Base-by-base conservation (phyloP, 1,140 invertebrate species). In the Drosophila pectinifera region DNA sequence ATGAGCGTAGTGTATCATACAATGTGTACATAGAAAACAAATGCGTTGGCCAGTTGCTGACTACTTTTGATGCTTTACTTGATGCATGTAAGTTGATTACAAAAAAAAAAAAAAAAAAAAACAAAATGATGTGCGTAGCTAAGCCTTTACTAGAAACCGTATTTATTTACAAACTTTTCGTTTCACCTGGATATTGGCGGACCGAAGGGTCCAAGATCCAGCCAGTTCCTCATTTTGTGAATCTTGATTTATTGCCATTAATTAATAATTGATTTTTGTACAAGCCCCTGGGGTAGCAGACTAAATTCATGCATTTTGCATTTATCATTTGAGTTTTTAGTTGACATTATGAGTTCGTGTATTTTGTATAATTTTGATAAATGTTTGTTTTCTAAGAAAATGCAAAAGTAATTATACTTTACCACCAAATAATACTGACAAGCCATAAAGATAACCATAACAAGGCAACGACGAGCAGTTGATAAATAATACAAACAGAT, bases 201-300 rank as follows among this genome's bases (percentile, higher is more conserved):
- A 39, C 62, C 16, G 64, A 64, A 36, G 41, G 36, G 20, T 56
- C 61, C 24, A 26, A 38, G 14, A 38, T 26, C 55, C 49, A 43
- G 34, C 64, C 45, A 68, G 18, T 39, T 48, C 22, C 51, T 70
- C 31, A 57, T 70, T 70, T 75, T 58, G 54, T 42, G 55, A 45
- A 41, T 36, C 55, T 26, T 46, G 16, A 28, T 73, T 82, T 81
- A 18, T 61, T 73, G 41, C 43, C 48, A 74, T 80, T 57, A 31
- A 69, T 69, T 69, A 34, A 70, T 69, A 41, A 70, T 70, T 72
- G 22, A 36, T 53, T 53, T 53, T 53, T 72, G 26, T 70, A 57
- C 68, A 72, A 67, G 68, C 78, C 82, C 79, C 69, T 91, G 90
- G 90, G 90, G 90, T 91, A 91, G 90, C 90, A 91, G 90, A 91